Evolutionary conservation across 2,888 invertebrate genomes (phyloP), one percentile per base, ranked within the genome.

Genomic region (Mellilla xanthometata): DNA sequence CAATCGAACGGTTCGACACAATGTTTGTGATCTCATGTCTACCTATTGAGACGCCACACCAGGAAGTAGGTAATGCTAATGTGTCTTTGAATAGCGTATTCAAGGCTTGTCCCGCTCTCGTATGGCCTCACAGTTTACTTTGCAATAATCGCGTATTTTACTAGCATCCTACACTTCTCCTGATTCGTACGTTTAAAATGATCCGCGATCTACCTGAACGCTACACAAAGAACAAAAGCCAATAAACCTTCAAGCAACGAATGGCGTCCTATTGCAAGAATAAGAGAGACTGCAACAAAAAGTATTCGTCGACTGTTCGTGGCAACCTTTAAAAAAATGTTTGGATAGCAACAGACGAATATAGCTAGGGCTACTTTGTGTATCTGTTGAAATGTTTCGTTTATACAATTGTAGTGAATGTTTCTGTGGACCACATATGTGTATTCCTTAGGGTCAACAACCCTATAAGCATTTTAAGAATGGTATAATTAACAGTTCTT

Each of bases 61-160:
- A 86, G 88, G 88, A 89, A 89, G 78, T 77, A 66, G 57, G 70
- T 73, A 82, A 87, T 86, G 84, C 81, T 85, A 87, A 89, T 86
- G 76, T 75, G 81, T 68, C 83, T 86, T 82, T 84, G 82, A 83
- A 80, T 82, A 80, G 77, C 62, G 71, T 78, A 84, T 85, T 86
- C 89, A 89, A 89, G 89, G 88, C 79, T 84, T 67, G 74, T 68
- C 67, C 75, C 72, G 72, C 77, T 80, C 81, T 81, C 68, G 69
- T 72, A 72, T 76, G 84, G 80, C 83, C 81, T 85, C 75, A 75
- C 66, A 69, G 69, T 75, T 78, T 75, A 77, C 72, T 79, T 83
- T 68, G 72, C 72, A 73, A 72, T 58, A 60, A 66, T 5, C 15
- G 6, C 6, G 0, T 71, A 33, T 33, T 41, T 34, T 29, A 26